A percentile compares a stretch with the other conserved stretches of the same genome.
phyloP scores from a whole-genome alignment of 35 echinoderm and acorn worm genomes.

The Apostichopus californicus region DNA sequence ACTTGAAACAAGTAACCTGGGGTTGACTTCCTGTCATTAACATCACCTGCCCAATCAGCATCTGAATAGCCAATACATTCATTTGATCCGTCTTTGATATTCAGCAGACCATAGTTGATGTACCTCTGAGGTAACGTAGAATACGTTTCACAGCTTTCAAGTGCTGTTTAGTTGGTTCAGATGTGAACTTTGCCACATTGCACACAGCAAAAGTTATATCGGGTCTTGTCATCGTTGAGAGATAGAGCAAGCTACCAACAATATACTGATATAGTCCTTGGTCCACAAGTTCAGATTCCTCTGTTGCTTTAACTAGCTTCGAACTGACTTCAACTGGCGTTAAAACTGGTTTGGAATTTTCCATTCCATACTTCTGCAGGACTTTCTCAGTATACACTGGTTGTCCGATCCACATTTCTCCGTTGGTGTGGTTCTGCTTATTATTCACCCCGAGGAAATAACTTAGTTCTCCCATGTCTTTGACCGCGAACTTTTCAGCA shows the following conservation, averaged over 20 bases:
- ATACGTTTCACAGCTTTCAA: background rate
- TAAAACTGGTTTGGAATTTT: background rate
- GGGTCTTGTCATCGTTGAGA: background rate
- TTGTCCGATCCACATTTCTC: slow-evolving; percentile 4
- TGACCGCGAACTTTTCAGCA: background rate
- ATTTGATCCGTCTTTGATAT: background rate
- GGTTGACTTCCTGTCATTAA: slow-evolving; percentile 15
- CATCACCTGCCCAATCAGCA: slow-evolving; percentile 10
- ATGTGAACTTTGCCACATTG: background rate
- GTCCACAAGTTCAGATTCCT: background rate
- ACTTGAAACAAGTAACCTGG: background rate
- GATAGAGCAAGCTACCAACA: slow-evolving; percentile 18
- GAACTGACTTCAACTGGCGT: background rate
- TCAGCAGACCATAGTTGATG: slow-evolving; percentile 7
- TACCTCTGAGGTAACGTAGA: slow-evolving; percentile 28
- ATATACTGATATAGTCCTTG: background rate
- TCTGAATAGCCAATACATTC: background rate
- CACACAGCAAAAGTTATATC: background rate
- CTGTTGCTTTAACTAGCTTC: background rate
- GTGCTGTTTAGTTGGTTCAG: background rate
- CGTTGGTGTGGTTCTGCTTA: background rate
- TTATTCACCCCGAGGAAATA: background rate
- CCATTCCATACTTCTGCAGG: background rate
- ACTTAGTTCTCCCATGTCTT: background rate
- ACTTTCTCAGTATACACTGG: slow-evolving; percentile 7